These are phyloP conservation scores for Chauna torquata DNA, from an alignment of 2,113 vertebrate genomes.

Conservation along the genomic window DNA sequence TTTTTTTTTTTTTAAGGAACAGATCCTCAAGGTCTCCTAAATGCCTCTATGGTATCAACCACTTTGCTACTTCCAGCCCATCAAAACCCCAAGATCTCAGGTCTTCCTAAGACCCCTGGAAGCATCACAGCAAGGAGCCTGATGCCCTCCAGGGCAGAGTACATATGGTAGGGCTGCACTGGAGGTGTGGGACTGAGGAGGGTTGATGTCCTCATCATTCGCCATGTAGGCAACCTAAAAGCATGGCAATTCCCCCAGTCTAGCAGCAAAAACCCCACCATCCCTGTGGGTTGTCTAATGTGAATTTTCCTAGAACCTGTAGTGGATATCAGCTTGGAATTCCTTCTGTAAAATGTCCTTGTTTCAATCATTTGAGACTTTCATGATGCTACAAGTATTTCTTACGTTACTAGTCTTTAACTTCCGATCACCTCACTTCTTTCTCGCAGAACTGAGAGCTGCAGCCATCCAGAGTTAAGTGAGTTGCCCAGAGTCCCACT, in stretches of 20 bases:
- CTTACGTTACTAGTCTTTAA: background rate
- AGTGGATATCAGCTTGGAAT: background rate
- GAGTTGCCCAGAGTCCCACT: background rate
- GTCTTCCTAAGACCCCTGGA: background rate
- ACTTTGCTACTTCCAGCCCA: background rate
- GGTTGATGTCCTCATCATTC: background rate
- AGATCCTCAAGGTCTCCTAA: background rate
- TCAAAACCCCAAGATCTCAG: background rate
- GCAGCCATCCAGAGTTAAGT: background rate
- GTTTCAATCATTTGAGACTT: background rate
- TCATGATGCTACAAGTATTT: background rate
- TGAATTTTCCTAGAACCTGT: background rate
- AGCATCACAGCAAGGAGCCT: accelerated
- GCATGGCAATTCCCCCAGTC: no score
- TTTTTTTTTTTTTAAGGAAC: background rate
- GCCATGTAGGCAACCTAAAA: background rate
- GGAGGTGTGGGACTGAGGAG: background rate
- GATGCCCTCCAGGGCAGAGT: background rate
- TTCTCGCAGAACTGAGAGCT: background rate
- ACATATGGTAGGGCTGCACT: background rate
- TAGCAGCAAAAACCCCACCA: background rate
- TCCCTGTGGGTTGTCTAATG: background rate
- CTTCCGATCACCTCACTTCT: background rate
- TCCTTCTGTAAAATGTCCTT: background rate
- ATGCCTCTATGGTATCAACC: background rate